Percentiles rank a stretch among this genome's conserved stretches.
phyloP scores from a whole-genome alignment of 2,113 vertebrate genomes.

The Miniopterus natalensis region DNA sequence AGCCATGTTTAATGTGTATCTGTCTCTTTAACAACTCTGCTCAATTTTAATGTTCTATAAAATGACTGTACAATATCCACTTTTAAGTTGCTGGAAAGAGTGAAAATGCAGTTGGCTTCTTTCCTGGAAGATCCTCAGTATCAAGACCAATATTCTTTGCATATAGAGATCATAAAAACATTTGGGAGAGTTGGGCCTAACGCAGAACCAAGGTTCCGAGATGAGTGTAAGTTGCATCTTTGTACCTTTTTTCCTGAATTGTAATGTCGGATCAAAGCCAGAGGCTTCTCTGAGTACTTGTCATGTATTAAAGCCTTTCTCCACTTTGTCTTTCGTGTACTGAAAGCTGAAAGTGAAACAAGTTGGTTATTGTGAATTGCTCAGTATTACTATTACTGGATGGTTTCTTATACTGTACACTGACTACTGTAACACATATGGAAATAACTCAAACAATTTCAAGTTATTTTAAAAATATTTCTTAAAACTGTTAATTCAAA shows the following conservation, averaged over 20 bases:
- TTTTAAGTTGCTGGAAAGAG: constrained; percentile 96
- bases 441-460: constrained; percentile 5
- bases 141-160: constrained; percentile 98
- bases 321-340: not conserved
- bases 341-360: constrained; percentile 9
- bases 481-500: not conserved
- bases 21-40: not conserved
- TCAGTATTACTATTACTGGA: not conserved
- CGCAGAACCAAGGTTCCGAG: constrained; percentile 97
- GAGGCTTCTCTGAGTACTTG: not conserved
- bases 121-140: constrained; percentile 99
- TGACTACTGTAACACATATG: not conserved
- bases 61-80: constrained; percentile 67
- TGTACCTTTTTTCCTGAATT: constrained; percentile 42
- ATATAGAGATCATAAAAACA: constrained; percentile 98
- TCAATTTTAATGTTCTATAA: constrained; percentile 58
- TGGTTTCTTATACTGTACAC: not conserved
- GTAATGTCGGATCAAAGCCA: not conserved
- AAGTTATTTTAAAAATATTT: not conserved
- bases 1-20: constrained; percentile 14
- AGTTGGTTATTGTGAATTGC: not conserved
- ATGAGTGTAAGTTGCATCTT: constrained; percentile 93
- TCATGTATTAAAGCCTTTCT: not conserved
- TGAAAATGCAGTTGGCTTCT: constrained; percentile 99
- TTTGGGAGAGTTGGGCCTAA: constrained; percentile 99